phyloP scores from a whole-genome alignment of 2,113 vertebrate species.

The Symphodus melops region DNA sequence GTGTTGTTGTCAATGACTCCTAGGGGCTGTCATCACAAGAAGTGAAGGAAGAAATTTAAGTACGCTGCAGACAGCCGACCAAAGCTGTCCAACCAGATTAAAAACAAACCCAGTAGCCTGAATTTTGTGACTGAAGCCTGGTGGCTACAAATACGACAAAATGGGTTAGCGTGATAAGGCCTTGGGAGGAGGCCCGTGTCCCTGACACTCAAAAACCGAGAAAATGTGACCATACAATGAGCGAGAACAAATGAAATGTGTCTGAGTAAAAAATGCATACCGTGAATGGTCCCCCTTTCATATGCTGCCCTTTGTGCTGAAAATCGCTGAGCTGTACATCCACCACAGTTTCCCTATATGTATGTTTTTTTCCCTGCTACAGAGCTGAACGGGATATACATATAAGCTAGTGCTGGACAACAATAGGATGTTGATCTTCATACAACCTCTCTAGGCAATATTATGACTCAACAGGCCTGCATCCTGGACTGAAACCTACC shows the following conservation, averaged over 20 bases:
- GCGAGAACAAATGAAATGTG: constrained; percentile 73
- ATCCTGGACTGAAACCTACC: constrained; percentile 79
- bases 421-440: constrained; percentile 11
- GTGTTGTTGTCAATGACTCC: constrained; percentile 4
- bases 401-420: constrained; percentile 17
- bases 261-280: constrained; percentile 53
- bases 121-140: constrained; percentile 50
- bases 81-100: constrained; percentile 45
- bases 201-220: constrained; percentile 36
- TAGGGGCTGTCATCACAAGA: constrained; percentile 12
- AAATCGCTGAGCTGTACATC: constrained; percentile 79
- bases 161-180: constrained; percentile 63
- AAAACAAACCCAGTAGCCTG: constrained; percentile 52
- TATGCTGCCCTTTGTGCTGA: constrained; percentile 80
- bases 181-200: constrained; percentile 61
- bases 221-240: constrained; percentile 57
- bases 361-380: constrained; percentile 23
- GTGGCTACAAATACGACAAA: constrained; percentile 44
- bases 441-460: not conserved
- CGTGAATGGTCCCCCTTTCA: constrained; percentile 52
- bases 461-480: constrained; percentile 21
- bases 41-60: constrained; percentile 21
- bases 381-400: constrained; percentile 39
- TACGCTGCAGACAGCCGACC: constrained; percentile 24
- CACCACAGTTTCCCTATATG: constrained; percentile 56